Evolutionary conservation across 2,888 invertebrate species (phyloP), one percentile per base, ranked within the genome.

Genomic region (Theretra japonica): DNA sequence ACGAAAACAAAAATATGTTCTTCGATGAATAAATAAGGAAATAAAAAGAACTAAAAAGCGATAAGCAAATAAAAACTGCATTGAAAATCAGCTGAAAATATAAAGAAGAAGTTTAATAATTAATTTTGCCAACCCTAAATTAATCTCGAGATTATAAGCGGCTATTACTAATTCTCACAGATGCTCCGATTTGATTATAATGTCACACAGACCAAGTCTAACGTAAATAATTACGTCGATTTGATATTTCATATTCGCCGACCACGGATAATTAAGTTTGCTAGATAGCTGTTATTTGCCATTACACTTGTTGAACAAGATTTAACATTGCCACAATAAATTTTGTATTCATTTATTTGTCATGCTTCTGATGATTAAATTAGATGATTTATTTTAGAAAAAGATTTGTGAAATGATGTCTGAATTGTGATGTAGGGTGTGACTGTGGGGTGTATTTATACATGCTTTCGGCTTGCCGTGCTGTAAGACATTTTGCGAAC

Each of bases 131-230:
- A 65, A 15, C 65, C 65, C 65, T 65, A 65, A 11, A 21, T 23
- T 48, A 48, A 48, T 48, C 48, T 23, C 2, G 17, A 30, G 60
- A 60, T 60, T 65, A 65, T 48, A 65, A 65, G 41, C 23, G 41
- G 48, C 7, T 23, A 41, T 33, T 41, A 62, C 23, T 65, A 65
- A 65, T 48, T 23, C 65, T 23, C 33, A 62, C 21, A 65, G 65
- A 65, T 65, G 65, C 41, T 65, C 65, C 15, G 65, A 65, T 41
- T 65, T 65, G 65, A 65, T 65, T 65, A 65, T 65, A 41, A 21
- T 48, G 65, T 65, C 65, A 48, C 48, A 23, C 41, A 65, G 17
- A 65, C 25, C 30, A 60, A 28, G 17, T 15, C 48, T 17, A n/a
- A 53, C 53, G 53, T 53, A 53, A 53, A 53, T 53, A 53, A 23